Conservation (phyloP, 2,888 invertebrate species). For the Pyrochroa serraticornis region DNA sequence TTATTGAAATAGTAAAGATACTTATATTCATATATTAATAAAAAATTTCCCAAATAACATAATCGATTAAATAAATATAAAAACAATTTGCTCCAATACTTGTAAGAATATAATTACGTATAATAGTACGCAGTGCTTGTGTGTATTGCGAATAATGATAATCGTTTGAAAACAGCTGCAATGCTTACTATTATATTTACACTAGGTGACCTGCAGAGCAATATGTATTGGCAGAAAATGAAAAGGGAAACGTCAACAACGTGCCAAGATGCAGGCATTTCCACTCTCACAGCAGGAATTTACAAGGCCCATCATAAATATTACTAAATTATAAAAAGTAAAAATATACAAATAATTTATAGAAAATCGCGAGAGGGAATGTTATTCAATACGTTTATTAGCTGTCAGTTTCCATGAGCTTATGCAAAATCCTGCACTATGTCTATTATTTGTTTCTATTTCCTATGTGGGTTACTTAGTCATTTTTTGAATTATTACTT, state of each 20-base stretch:
- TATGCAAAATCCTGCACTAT: slow-evolving; percentile 41
- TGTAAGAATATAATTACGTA: slow-evolving; percentile 11
- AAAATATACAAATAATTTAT: slow-evolving; percentile 22
- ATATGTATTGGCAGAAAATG: slow-evolving; percentile 29
- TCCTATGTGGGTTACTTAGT: slow-evolving; percentile 36
- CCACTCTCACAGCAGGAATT: slow-evolving; percentile 31
- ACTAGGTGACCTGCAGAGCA: slow-evolving; percentile 31
- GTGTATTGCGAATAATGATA: slow-evolving; percentile 21
- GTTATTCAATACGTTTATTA: slow-evolving; percentile 29
- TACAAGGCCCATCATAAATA: slow-evolving; percentile 32
- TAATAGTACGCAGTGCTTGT: slow-evolving; percentile 32
- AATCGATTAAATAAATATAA: slow-evolving; percentile 49
- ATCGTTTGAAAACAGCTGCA: slow-evolving; percentile 23
- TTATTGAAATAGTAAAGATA: slow-evolving; percentile 51
- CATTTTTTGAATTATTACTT: slow-evolving; percentile 46
- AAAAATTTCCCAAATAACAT: slow-evolving; percentile 45
- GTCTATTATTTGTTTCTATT: slow-evolving; percentile 26
- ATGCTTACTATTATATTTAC: slow-evolving; percentile 32
- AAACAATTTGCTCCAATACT: slow-evolving; percentile 29
- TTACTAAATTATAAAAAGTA: slow-evolving; percentile 18
- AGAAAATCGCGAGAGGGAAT: slow-evolving; percentile 29
- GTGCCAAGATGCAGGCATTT: slow-evolving; percentile 2
- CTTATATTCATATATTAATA: slow-evolving; percentile 53
- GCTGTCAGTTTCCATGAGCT: slow-evolving; percentile 39
- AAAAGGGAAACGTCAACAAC: slow-evolving; percentile 15